phyloP scores from a whole-genome alignment of 1,140 invertebrate genomes.

The Pomacea maculata region DNA sequence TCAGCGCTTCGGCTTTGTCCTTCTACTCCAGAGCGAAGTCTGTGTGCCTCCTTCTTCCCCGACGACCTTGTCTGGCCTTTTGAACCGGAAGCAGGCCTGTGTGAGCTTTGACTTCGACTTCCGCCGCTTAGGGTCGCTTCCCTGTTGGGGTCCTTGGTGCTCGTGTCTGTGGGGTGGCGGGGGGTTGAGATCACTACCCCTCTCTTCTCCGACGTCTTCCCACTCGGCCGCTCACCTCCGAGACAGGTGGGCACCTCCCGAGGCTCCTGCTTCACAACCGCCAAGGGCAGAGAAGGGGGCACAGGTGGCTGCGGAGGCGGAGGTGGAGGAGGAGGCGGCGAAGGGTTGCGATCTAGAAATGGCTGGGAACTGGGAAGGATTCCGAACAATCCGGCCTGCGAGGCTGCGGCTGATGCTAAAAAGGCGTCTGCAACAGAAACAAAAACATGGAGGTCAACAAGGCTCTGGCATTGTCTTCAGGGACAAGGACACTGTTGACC shows the following conservation, averaged over 20 bases:
- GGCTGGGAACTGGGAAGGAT: constrained; percentile 11
- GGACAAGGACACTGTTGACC: no score
- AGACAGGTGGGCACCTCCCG: neutral
- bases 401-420: constrained; percentile 16
- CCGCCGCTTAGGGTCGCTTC: neutral
- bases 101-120: constrained; percentile 9
- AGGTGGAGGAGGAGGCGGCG: neutral
- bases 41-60: constrained; percentile 4
- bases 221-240: neutral
- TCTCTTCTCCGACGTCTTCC: neutral
- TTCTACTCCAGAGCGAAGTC: neutral
- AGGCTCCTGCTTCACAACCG: constrained; percentile 17
- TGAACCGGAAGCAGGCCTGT: neutral
- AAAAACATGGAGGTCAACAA: no score
- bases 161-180: neutral
- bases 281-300: neutral
- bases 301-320: neutral
- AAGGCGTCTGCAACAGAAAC: constrained; percentile 15
- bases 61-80: neutral
- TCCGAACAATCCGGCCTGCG: constrained; percentile 18
- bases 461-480: no score
- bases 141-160: neutral
- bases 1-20: neutral
- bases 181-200: no score
- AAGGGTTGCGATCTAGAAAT: constrained; percentile 1